These are phyloP conservation scores for Parelbella ahira DNA, from an alignment of 2,888 invertebrate species.

Conservation along the genomic window DNA sequence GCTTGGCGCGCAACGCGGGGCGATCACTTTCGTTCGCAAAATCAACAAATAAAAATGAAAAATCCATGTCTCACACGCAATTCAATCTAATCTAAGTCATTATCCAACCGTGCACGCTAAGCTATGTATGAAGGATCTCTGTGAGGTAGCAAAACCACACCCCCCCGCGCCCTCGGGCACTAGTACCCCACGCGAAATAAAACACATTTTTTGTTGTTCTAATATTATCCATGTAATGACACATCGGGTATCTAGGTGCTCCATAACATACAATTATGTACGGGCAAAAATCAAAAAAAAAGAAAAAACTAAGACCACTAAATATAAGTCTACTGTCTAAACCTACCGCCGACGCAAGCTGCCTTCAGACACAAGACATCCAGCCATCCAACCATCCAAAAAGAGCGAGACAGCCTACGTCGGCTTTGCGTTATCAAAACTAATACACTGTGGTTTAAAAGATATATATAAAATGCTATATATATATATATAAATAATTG, in stretches of 20 bases:
- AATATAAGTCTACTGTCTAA: slow-evolving; percentile 63
- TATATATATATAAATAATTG: slow-evolving; percentile 26
- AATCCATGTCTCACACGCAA: slow-evolving; percentile 40
- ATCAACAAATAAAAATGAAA: slow-evolving; percentile 20
- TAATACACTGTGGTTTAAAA: slow-evolving; percentile 31
- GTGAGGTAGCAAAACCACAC: slow-evolving; percentile 38
- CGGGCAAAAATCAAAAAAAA: too few species aligned
- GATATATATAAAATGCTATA: slow-evolving; percentile 16
- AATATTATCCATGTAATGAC: slow-evolving; percentile 77
- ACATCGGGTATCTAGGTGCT: slow-evolving; percentile 72
- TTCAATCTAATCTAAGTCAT: slow-evolving; percentile 43
- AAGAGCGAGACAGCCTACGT: slow-evolving; percentile 39
- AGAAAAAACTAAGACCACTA: slow-evolving; percentile 59
- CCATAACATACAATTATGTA: slow-evolving; percentile 59
- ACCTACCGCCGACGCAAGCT: slow-evolving; percentile 53
- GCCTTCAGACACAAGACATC: slow-evolving; percentile 33
- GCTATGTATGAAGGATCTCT: slow-evolving; percentile 35
- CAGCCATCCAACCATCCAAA: slow-evolving; percentile 20
- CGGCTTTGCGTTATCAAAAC: slow-evolving; percentile 49
- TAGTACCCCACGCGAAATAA: slow-evolving; percentile 68
- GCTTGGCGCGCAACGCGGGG: slow-evolving; percentile 48
- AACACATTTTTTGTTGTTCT: slow-evolving; percentile 75
- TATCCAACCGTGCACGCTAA: slow-evolving; percentile 38
- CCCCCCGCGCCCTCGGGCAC: slow-evolving; percentile 56
- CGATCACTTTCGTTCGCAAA: slow-evolving; percentile 31